phyloP scores from a whole-genome alignment of 2,797 vertebrate genomes.

The Coracias cyanogaster region DNA sequence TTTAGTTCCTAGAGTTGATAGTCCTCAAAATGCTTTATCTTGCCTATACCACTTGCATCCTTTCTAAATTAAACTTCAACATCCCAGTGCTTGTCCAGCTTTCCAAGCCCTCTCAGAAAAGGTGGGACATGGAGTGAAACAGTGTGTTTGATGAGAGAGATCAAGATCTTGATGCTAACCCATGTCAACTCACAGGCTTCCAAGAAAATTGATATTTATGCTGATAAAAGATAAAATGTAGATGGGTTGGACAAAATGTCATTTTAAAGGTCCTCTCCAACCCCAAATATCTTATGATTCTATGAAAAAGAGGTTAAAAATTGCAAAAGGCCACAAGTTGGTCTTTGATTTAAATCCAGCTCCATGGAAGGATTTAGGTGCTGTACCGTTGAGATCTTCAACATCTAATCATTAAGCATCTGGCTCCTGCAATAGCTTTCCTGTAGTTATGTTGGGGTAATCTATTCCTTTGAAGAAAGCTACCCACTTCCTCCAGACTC shows the following conservation, averaged over 20 bases:
- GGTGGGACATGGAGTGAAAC: not conserved
- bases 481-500: not conserved
- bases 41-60: not conserved
- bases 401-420: not conserved
- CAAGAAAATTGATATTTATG: not conserved
- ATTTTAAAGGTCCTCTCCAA: not conserved
- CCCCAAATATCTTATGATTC: not conserved
- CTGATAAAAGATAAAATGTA: not conserved
- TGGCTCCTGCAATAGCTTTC: not conserved
- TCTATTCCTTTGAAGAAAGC: not conserved
- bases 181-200: not conserved
- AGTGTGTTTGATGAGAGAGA: not conserved
- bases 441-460: not conserved
- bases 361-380: not conserved
- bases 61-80: conserved; percentile 10
- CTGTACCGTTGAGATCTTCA: not conserved
- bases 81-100: not conserved
- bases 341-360: not conserved
- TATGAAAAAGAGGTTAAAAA: not conserved
- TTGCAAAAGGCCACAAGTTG: not conserved
- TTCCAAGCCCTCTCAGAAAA: not conserved
- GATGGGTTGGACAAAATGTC: not conserved
- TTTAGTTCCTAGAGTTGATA: not conserved
- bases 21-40: conserved; percentile 12
- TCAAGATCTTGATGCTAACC: not conserved